A percentile compares a stretch with the other conserved stretches of the same genome.
phyloP scores from a whole-genome alignment of 2,797 vertebrate genomes.

The Sebastes flavidus region DNA sequence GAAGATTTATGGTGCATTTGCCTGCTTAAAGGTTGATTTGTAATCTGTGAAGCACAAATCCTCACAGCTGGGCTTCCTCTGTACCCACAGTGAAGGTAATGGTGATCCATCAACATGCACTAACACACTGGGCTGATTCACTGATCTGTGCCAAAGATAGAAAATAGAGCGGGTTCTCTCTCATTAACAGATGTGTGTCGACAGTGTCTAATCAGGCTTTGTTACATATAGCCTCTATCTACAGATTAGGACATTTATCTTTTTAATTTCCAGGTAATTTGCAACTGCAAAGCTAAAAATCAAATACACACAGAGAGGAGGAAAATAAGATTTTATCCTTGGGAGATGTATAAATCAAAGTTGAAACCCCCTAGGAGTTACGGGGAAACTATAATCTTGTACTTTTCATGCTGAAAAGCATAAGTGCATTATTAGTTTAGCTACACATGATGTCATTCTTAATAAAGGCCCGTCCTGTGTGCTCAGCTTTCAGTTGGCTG shows the following conservation, averaged over 20 bases:
- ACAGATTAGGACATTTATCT: not conserved
- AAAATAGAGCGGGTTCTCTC: conserved; percentile 18
- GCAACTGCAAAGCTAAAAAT: not conserved
- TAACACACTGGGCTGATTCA: not conserved
- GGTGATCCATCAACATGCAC: conserved; percentile 18
- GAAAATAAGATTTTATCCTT: not conserved
- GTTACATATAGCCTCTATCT: not conserved
- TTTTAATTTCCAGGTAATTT: not conserved
- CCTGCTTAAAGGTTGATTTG: conserved; percentile 26
- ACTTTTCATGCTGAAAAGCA: not conserved
- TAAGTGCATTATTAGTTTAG: not conserved
- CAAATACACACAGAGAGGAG: not conserved
- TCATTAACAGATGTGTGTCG: conserved; percentile 18
- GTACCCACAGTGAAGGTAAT: not conserved
- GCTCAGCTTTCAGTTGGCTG: too few species aligned
- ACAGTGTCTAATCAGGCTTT: not conserved
- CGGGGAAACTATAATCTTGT: not conserved
- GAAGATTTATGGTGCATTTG: not conserved
- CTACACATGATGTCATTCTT: too few species aligned
- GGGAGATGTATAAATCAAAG: not conserved
- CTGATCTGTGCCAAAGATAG: conserved; percentile 5
- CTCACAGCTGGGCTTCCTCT: not conserved
- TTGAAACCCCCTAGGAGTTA: too few species aligned
- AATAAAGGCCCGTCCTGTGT: too few species aligned
- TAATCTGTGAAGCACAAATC: conserved; percentile 10